Evolutionary conservation across 1,140 invertebrate genomes (phyloP), one percentile per base, ranked within the genome.

Genomic region (Aphis craccivora): DNA sequence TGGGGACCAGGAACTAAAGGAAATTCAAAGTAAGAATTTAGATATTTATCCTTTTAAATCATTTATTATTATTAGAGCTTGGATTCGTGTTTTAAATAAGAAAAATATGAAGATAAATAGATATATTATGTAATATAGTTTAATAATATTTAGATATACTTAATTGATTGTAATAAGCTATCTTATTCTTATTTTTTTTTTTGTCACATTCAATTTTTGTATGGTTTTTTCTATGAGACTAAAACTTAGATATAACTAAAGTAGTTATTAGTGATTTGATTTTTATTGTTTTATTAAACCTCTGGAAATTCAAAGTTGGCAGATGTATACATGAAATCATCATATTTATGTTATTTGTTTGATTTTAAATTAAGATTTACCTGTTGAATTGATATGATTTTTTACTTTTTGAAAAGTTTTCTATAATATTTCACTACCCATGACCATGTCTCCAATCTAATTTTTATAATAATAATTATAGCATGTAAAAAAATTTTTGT

Each of bases 1-100:
- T 99, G 98, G 98, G 99, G 99, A 48, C 99, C 99, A 2, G 98
- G 98, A 83, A 96, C 97, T 2, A 96, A 96, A 94, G 96, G 97
- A 2, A 97, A 96, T 67, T 96, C 97, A 35, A 97, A 97, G 96
- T 97, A 95, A 95, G 96, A 30, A 51, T 51, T 43, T 53, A 25
- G 53, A 53, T 20, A 6, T 55, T 51, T 88, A 51, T 51, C 6
- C 20, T 53, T 35, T 18, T 88, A 22, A 18, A 51, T 3, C 53
- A 51, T 88, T n/a, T 51, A 22, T 51, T 51, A 51, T 51, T 51
- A 51, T 20, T 51, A 48, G 48, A 14, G 14, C 14, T 48, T 9
- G 11, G 48, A 18, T 51, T 51, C 48, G 3, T 51, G 48, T 51
- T 51, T 51, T 18, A 51, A 51, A 51, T 18, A 51, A 51, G 18